Base-by-base conservation (phyloP, 2,888 invertebrate species). In the Onchidella celtica region DNA sequence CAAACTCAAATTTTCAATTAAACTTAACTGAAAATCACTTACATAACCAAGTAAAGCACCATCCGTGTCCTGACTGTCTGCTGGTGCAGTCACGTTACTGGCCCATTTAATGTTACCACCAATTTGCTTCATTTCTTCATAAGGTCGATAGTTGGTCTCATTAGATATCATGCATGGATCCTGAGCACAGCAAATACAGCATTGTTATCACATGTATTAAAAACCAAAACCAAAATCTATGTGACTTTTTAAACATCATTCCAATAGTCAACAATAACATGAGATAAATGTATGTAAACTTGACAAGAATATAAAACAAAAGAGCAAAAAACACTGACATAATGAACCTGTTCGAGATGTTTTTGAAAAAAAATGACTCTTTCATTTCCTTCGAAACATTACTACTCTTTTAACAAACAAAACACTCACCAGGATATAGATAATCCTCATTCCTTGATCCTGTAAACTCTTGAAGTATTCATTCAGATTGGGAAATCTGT, bases 371-470 rank as follows among this genome's bases (percentile, higher is more conserved):
- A n/a, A n/a, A n/a, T n/a, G n/a, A n/a, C n/a, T n/a, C n/a, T n/a
- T n/a, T n/a, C n/a, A n/a, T n/a, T n/a, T n/a, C n/a, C n/a, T n/a
- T n/a, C n/a, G n/a, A n/a, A n/a, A n/a, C n/a, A n/a, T n/a, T n/a
- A n/a, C n/a, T n/a, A n/a, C n/a, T n/a, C n/a, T n/a, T n/a, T n/a
- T n/a, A 47, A 47, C 47, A 11, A 6, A 47, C 47, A 47, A 17
- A 92, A 91, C 1, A 93, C 92, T 78, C 78, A 90, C 92, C 86
- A 92, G 82, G 38, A 93, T 92, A 29, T 89, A 90, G 40, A 92
- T 89, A 29, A 90, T 90, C 24, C 85, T 86, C 88, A 92, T 91
- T 9, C 92, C 93, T 6, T 86, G 79, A 0, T 72, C 65, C 75
- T 88, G 86, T n/a, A 92, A 86, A n/a, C 85, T 73, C 34, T 85